A percentile compares a stretch with the other conserved stretches of the same genome.
Evolutionary conservation across 2,797 vertebrate species (phyloP).

Genomic region (Epinephelus awoara): DNA sequence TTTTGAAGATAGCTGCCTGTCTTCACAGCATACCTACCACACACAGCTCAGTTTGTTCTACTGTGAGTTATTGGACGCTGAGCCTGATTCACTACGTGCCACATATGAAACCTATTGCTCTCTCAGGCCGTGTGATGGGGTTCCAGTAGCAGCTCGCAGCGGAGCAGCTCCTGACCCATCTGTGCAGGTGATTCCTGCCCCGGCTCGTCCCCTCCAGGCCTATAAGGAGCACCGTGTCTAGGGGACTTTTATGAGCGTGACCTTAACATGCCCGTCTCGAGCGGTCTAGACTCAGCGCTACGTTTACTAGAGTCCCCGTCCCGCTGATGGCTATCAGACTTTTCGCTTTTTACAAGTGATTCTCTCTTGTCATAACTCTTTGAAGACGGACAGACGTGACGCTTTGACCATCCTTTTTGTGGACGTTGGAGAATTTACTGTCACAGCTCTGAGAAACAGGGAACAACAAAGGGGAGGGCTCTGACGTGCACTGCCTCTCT

Average conservation of each 20-base stretch:
- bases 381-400: constrained; percentile 45
- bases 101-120: constrained; percentile 62
- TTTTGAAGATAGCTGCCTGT: constrained; percentile 27
- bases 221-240: constrained; percentile 46
- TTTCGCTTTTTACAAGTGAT: constrained; percentile 57
- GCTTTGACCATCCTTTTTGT: constrained; percentile 45
- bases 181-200: constrained; percentile 71
- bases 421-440: constrained; percentile 60
- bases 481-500: constrained; percentile 37
- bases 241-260: constrained; percentile 77
- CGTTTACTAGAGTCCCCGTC: constrained; percentile 65
- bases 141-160: constrained; percentile 38
- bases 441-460: constrained; percentile 46
- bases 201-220: constrained; percentile 56
- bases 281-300: constrained; percentile 70
- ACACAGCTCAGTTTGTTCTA: constrained; percentile 41
- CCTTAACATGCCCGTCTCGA: constrained; percentile 76
- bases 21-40: constrained; percentile 33
- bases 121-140: constrained; percentile 45
- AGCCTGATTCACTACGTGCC: constrained; percentile 46
- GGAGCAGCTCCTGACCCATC: constrained; percentile 56
- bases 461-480: constrained; percentile 42
- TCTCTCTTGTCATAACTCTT: constrained; percentile 66
- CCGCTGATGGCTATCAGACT: constrained; percentile 66
- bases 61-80: constrained; percentile 47